Base-by-base conservation (phyloP, 2,888 invertebrate genomes). In the Cancer borealis region DNA sequence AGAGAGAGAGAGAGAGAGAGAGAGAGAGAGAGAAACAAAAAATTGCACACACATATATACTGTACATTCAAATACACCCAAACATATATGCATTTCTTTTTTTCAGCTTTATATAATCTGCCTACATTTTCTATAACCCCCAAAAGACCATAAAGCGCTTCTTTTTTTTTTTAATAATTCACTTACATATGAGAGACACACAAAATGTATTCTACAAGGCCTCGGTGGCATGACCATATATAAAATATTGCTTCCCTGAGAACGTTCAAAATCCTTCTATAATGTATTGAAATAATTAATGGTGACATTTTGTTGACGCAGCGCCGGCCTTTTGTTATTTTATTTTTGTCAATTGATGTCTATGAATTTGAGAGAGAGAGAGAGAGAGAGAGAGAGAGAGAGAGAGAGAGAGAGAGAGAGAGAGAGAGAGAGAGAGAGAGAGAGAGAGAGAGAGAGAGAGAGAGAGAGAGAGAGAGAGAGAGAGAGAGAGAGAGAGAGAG, bases 381-480 rank as follows among this genome's bases (percentile, higher is more conserved):
- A 88, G 88, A 88, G 88, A 88, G 88, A 88, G 88, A 88, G 88
- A 88, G 88, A 88, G 88, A 88, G 88, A 88, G 88, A 54, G 54
- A 54, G 54, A 54, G 54, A 54, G 54, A 54, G 54, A 54, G 54
- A 54, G 54, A 54, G 54, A 54, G 54, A 54, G 54, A 26, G 26
- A 73, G 73, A 73, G 73, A 73, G 73, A 73, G 73, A 73, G 73
- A 73, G 73, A 73, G 73, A 73, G 73, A 73, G 73, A 73, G 73
- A 73, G 88, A 88, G 88, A 88, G 88, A 88, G 88, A 88, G 88
- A 88, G 88, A 88, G 88, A 88, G 88, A 88, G 88, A 88, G 88
- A 88, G 88, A 88, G 88, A 88, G 88, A 88, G 88, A 88, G 88
- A 54, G 54, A 54, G 54, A 54, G 54, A 54, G 54, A 54, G 54